These are phyloP conservation scores for Uria lomvia DNA, from an alignment of 2,113 vertebrate species.

Conservation along the genomic window DNA sequence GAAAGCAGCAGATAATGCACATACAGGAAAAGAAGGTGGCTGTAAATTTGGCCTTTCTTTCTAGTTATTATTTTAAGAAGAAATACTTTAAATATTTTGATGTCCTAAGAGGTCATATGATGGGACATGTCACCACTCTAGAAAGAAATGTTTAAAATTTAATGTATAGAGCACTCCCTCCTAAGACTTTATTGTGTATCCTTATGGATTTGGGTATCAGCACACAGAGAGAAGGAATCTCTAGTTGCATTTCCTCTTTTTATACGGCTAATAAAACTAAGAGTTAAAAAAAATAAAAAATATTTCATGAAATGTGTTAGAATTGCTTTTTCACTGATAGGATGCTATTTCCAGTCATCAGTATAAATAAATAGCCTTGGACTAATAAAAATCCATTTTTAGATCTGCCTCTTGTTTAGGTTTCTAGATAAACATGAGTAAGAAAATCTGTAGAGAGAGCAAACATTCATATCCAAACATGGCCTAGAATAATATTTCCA, in stretches of 20 bases:
- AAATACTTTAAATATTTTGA: neutral
- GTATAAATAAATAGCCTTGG: neutral
- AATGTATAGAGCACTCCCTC: neutral
- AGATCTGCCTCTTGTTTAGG: neutral
- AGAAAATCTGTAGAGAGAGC: neutral
- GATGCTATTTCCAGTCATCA: neutral
- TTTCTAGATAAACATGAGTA: neutral
- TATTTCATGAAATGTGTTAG: neutral
- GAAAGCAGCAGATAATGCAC: neutral
- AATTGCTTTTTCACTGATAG: neutral
- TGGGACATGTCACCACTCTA: neutral
- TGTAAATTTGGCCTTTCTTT: neutral
- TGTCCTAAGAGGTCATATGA: neutral
- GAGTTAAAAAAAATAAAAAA: neutral
- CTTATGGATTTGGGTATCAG: neutral
- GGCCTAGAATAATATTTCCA: neutral
- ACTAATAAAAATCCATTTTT: neutral
- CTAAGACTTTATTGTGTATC: neutral
- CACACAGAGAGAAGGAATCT: neutral
- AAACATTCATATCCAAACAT: neutral
- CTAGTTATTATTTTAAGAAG: neutral
- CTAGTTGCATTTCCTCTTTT: neutral
- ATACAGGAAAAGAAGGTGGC: neutral
- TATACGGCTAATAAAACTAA: neutral
- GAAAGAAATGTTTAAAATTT: neutral